Evolutionary conservation across 2,797 vertebrate genomes (phyloP), one percentile per base, ranked within the genome.

Genomic region (Neoniphon sammara): DNA sequence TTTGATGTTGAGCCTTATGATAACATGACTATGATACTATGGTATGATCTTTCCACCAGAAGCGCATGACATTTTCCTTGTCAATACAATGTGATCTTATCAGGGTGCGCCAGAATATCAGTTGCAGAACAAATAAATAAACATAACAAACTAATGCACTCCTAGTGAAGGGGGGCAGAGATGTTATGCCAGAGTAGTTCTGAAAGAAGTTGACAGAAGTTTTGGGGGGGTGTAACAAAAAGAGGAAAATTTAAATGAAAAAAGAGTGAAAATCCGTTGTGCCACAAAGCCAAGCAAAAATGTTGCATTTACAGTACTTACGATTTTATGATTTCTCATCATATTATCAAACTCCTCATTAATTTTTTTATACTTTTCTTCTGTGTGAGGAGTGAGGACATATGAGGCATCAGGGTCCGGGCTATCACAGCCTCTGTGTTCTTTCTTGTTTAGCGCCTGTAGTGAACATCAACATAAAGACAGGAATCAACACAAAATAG

Each of bases 321-420:
- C 96, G 96, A 99, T 98, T 96, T 99, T 99, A 98, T 99, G 98
- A 97, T 97, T 99, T 97, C 98, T 94, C 98, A 99, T 99, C 98
- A 99, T 99, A 98, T 99, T 99, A 98, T 99, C 98, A 98, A 99
- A 99, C 92, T 99, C 98, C 96, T 99, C 98, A 96, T 99, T 99
- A 95, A 99, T 99, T 98, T 99, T 99, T 98, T 99, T 98, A 97
- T 99, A 99, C 94, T 99, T 99, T 96, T 99, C 98, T 96, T 99
- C 97, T 92, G 98, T 99, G 94, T 99, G 98, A 93, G 98, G 98
- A 91, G 98, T 99, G 95, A 99, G 97, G 95, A 99, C 97, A 96
- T 97, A 99, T 94, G 98, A 97, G 94, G 96, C 96, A 88, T 99
- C 98, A 78, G 98, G 98, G 93, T 99, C 98, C 93, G 98, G 98